Conservation (phyloP, 2,888 invertebrate genomes). For the Aethes cnicana region DNA sequence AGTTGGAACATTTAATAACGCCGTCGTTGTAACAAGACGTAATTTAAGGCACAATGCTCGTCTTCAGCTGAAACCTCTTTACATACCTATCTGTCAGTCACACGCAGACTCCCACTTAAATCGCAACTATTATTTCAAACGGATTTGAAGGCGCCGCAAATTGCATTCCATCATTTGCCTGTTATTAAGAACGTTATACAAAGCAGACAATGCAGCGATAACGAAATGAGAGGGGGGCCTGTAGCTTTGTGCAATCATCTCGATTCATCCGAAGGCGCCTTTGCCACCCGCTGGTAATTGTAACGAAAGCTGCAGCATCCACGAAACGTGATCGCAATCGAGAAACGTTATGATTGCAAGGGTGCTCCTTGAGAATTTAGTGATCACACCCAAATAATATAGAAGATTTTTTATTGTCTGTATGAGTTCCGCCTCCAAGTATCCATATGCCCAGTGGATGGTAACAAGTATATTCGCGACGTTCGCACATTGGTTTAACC, state of each 20-base stretch:
- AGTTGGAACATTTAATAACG: too few relatives aligned
- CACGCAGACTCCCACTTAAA: not conserved
- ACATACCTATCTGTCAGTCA: not conserved
- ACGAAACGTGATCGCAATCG: slow-evolving; percentile 50
- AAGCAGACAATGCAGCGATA: slow-evolving; percentile 67
- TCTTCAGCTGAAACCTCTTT: too few relatives aligned
- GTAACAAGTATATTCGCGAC: too few relatives aligned
- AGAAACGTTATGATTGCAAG: slow-evolving; percentile 11
- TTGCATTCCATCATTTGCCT: slow-evolving; percentile 53
- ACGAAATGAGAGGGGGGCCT: slow-evolving; percentile 71
- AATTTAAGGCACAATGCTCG: too few relatives aligned
- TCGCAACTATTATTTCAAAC: slow-evolving; percentile 19
- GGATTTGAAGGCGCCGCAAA: slow-evolving; percentile 19
- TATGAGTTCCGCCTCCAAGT: too few relatives aligned
- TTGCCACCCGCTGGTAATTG: slow-evolving; percentile 55
- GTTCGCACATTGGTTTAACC: too few relatives aligned
- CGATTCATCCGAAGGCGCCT: slow-evolving; percentile 61
- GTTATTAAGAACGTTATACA: slow-evolving; percentile 62
- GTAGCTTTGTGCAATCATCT: slow-evolving; percentile 78
- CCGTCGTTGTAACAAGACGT: too few relatives aligned
- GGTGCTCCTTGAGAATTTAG: slow-evolving; percentile 1
- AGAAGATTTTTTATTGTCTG: not conserved
- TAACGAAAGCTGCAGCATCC: slow-evolving; percentile 46
- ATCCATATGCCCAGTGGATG: too few relatives aligned
- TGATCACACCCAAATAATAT: not conserved